phyloP scores from a whole-genome alignment of 2,888 invertebrate species.

The Mycalesis mineus region DNA sequence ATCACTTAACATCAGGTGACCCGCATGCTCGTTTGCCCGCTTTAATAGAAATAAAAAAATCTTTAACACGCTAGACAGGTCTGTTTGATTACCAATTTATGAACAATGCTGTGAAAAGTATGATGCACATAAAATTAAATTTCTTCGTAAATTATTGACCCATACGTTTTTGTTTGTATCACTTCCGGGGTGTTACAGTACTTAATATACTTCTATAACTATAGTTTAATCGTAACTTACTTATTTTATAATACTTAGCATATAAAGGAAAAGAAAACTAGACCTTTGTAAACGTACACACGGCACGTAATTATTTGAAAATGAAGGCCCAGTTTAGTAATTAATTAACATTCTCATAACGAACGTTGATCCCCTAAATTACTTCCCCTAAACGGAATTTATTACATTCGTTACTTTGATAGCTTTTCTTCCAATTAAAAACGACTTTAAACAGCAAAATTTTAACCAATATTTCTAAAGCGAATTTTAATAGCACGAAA shows the following conservation, averaged over 20 bases:
- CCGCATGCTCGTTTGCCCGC: no score
- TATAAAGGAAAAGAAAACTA: neutral
- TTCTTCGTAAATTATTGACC: no score
- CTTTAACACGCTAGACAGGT: no score
- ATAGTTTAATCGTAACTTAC: neutral
- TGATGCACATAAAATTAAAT: no score
- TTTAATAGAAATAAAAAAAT: no score
- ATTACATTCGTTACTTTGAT: slow-evolving; percentile 4
- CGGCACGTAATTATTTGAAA: slow-evolving; percentile 2
- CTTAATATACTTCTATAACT: no score
- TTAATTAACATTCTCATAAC: slow-evolving; percentile 11
- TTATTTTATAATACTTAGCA: neutral
- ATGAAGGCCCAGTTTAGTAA: neutral
- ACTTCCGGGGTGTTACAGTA: no score
- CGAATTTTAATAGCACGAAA: no score
- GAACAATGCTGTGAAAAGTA: no score
- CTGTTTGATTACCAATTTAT: no score
- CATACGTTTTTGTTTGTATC: no score
- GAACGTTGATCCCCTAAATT: slow-evolving; percentile 2
- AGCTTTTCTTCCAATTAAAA: slow-evolving; percentile 6
- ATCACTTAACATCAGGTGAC: no score
- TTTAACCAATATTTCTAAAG: neutral
- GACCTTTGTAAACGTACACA: neutral
- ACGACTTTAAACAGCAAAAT: neutral
- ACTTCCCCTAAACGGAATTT: slow-evolving; percentile 6